Conservation (phyloP, 2,797 vertebrate species). For the Salarias fasciatus region DNA sequence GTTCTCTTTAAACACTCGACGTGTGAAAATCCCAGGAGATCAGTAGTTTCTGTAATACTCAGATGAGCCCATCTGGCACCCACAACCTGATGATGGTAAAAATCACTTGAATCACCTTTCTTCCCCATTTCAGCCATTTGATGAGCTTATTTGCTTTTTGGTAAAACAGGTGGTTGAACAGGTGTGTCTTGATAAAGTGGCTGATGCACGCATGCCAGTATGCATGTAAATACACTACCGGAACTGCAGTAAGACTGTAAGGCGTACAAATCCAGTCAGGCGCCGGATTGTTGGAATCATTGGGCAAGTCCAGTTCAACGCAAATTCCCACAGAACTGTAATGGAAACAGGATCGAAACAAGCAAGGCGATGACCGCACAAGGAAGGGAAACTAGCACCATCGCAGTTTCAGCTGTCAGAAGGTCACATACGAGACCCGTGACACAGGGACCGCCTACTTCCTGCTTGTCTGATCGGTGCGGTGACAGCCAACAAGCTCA, state of each 20-base stretch:
- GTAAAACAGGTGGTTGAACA: too few species aligned
- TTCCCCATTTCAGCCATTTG: too few species aligned
- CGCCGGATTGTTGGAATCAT: neutral
- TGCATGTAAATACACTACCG: neutral
- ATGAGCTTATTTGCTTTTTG: too few species aligned
- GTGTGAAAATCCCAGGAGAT: too few species aligned
- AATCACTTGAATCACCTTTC: too few species aligned
- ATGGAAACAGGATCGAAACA: slow-evolving; percentile 34
- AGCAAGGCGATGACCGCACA: slow-evolving; percentile 35
- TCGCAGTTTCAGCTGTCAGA: slow-evolving; percentile 53
- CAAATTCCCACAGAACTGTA: slow-evolving; percentile 9
- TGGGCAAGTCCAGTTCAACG: neutral
- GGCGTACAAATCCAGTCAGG: neutral
- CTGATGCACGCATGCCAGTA: too few species aligned
- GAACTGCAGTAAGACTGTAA: neutral
- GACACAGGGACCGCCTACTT: slow-evolving; percentile 39
- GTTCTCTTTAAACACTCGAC: too few species aligned
- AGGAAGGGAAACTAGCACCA: slow-evolving; percentile 28
- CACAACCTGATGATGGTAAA: too few species aligned
- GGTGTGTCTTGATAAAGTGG: too few species aligned
- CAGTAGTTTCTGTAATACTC: too few species aligned
- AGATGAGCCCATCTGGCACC: too few species aligned
- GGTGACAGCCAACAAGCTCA: slow-evolving; percentile 58
- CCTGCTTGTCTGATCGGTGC: slow-evolving; percentile 33
- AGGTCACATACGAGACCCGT: slow-evolving; percentile 46